Base-by-base conservation (phyloP, 2,113 vertebrate genomes). In the Hippoglossus stenolepis region DNA sequence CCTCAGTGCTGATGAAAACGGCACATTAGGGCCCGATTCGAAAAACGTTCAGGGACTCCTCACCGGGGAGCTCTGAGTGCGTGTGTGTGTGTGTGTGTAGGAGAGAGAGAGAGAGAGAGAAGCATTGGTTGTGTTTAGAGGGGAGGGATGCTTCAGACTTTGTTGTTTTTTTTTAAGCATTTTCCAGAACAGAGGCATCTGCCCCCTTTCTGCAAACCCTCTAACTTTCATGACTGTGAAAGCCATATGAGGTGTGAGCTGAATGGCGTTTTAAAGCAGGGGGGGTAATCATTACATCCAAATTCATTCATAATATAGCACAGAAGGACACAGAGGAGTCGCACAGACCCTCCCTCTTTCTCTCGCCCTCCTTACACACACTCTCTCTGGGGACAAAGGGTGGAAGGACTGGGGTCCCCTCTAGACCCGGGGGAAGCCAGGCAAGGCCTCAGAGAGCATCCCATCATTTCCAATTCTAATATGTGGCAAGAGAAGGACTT, bases 391-490 rank as follows among this genome's bases (percentile, higher is more conserved):
- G 96, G 96, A 97, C 96, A 97, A 96, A 95, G 94, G 93, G 95
- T 94, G 91, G 95, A 93, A 94, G 95, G 95, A 96, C 95, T 93
- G 94, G 93, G 93, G 94, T 96, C 95, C 94, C 95, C 94, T 95
- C 94, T 93, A 94, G 94, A 96, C 94, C 95, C 87, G 70, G 60
- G 93, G 95, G 94, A 91, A 96, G 95, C 94, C 95, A 95, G 95
- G 95, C 94, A 95, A 94, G 96, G 95, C 95, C 95, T 96, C 93
- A 90, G 79, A 90, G 95, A 96, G 95, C 96, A 96, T 96, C 84
- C 84, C 79, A 97, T 97, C 96, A 99, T 99, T 98, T 99, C 97
- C 98, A 99, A 98, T 98, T 99, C 97, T 98, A 99, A 99, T 99
- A 93, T 90, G 94, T 93, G 94, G 95, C 93, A 83, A 82, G 87